Evolutionary conservation across 2,113 vertebrate genomes (phyloP), one percentile per base, ranked within the genome.

Genomic region (Toxotes jaculatrix): DNA sequence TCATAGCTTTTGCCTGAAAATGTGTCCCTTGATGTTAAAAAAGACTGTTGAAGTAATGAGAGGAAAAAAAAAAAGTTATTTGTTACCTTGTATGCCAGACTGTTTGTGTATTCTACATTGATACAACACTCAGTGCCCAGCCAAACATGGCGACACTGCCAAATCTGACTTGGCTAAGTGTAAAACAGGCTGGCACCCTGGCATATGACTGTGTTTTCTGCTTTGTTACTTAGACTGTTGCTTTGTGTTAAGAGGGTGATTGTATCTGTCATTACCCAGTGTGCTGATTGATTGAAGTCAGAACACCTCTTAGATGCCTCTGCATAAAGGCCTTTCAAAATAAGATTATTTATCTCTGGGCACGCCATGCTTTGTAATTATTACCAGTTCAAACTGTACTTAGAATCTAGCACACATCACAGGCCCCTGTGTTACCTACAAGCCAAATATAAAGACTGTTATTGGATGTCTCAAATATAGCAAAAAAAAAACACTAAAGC

Each of bases 61-160:
- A 60, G 59, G 14, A 12, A 1, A 4, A 31, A 0, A 55, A 61
- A 55, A 55, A 61, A 55, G 40, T 74, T 36, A 14, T 90, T 82
- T 87, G 77, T 85, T 86, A 85, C 83, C 79, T 80, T 80, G 71
- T 55, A 27, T 87, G 82, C 84, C 90, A 91, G 91, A 89, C 86
- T 92, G 87, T 89, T 85, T 83, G 85, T 90, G 85, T 90, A 85
- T 87, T 88, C 74, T 79, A 77, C 91, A 79, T 85, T 3, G 79
- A 90, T 91, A 86, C 71, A 81, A 89, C 70, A 68, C 69, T 78
- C 80, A 47, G 68, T 57, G 79, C 77, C 72, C 76, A 81, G 88
- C 90, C 90, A 92, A 88, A 92, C 83, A 86, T 57, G 80, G 40
- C 49, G 59, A 38, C 10, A 27, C 67, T 91, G 93, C 91, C 93